Evolutionary conservation across 1,140 invertebrate species (phyloP).

Genomic region (Ditylenchus dipsaci): DNA sequence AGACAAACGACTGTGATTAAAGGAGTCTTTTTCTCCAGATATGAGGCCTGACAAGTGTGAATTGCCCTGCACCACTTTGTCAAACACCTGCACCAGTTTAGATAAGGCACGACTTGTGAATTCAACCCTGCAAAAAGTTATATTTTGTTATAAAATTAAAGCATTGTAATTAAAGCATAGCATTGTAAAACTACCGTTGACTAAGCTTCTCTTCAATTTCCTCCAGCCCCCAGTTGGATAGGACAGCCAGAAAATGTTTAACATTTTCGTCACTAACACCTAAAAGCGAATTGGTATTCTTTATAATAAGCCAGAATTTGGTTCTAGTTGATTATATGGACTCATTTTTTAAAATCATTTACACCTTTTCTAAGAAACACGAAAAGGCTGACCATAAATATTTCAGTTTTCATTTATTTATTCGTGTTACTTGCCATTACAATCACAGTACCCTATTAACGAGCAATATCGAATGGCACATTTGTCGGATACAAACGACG

Average conservation of each 20-base stretch:
- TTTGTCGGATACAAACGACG: no score
- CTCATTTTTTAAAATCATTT: constrained; percentile 19
- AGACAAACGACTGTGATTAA: neutral
- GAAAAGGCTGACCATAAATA: no score
- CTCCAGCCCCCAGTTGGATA: constrained; percentile 25
- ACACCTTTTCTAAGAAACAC: constrained; percentile 8
- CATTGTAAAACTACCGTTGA: constrained; percentile 9
- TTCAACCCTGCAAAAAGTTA: constrained; percentile 7
- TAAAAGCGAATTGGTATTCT: constrained; percentile 19
- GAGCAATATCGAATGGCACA: no score
- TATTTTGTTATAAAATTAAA: no score
- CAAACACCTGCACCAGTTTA: constrained; percentile 28
- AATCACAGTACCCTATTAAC: no score
- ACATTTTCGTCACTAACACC: constrained; percentile 13
- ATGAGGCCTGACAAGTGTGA: neutral
- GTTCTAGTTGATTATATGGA: no score
- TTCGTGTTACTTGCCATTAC: no score
- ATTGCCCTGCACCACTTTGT: constrained; percentile 18
- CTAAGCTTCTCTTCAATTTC: constrained; percentile 30
- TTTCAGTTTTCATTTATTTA: no score
- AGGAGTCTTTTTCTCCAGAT: constrained; percentile 1
- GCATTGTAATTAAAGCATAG: no score
- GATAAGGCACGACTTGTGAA: constrained; percentile 30
- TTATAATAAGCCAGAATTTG: neutral
- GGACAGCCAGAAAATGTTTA: constrained; percentile 21